These are phyloP conservation scores for Drosophila triauraria DNA, from an alignment of 1,140 invertebrate genomes.

Conservation along the genomic window DNA sequence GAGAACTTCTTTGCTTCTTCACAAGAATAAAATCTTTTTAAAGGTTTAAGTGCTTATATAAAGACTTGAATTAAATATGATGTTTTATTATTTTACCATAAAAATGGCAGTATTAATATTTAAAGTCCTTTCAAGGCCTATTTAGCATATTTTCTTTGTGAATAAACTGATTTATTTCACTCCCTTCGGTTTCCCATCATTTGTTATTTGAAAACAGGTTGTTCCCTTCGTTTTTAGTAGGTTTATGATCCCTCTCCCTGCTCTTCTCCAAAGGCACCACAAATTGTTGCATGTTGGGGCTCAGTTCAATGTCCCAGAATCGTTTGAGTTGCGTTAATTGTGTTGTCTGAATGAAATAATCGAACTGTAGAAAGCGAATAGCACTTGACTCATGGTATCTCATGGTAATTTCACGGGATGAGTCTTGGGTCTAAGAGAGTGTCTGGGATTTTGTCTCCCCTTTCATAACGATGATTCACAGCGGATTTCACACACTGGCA, in stretches of 20 bases:
- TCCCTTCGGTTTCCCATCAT: not conserved
- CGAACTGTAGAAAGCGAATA: slow-evolving; percentile 33
- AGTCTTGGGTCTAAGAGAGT: slow-evolving; percentile 34
- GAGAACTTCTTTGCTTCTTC: slow-evolving; percentile 41
- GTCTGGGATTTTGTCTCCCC: slow-evolving; percentile 24
- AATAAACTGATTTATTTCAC: not conserved
- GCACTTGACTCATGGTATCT: slow-evolving; percentile 59
- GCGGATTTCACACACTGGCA: slow-evolving; percentile 38
- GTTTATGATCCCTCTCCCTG: slow-evolving; percentile 36
- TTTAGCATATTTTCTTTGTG: not conserved
- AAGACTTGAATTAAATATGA: not conserved
- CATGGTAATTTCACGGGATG: slow-evolving; percentile 20
- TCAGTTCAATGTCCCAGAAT: slow-evolving; percentile 53
- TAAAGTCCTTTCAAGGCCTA: not conserved
- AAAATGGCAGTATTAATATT: not conserved
- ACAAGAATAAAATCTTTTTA: slow-evolving; percentile 31
- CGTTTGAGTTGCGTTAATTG: slow-evolving; percentile 20
- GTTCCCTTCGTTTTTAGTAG: slow-evolving; percentile 36
- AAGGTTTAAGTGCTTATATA: slow-evolving; percentile 9
- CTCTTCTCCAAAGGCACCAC: slow-evolving; percentile 12
- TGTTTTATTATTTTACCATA: not conserved
- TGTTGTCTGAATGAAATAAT: slow-evolving; percentile 40
- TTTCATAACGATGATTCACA: slow-evolving; percentile 57
- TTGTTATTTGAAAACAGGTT: slow-evolving; percentile 40
- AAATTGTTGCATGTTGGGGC: slow-evolving; percentile 50